Evolutionary conservation across 2,888 invertebrate species (phyloP), one percentile per base, ranked within the genome.

Genomic region (Enchytraeus crypticus): DNA sequence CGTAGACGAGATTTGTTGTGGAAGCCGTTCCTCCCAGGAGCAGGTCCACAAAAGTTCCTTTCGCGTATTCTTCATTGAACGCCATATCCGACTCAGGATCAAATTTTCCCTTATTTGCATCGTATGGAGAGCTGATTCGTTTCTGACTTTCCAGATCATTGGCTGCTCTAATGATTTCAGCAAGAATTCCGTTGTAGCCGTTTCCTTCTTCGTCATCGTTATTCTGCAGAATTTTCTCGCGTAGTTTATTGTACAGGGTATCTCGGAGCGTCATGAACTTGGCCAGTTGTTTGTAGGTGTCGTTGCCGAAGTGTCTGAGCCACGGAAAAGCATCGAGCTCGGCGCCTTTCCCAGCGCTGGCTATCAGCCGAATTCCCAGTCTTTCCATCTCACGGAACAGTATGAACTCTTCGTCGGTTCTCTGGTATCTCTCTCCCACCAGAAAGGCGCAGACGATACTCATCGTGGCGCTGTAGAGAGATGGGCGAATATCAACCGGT

Each of bases 241-340:
- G 43, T 45, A 57, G 47, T 27, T 2, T 57, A 21, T 11, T 29
- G 57, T 57, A 57, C 3, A 57, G 57, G 5, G 43, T 46, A 32
- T 57, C 57, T 27, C 57, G 45, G 14, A 57, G 57, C 21, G n/a
- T 29, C 57, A 45, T 45, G 57, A 57, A 57, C 46, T 26, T 43
- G 5, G n/a, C 46, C 23, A 59, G 43, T 2, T 27, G 30, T 29
- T 63, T 55, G 18, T 57, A 66, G 33, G 69, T 68, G 21, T 62
- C 55, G 64, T 59, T 62, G 2, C 63, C 51, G 23, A 69, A 47
- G 29, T 59, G 63, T 38, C 66, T 60, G 11, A 72, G 51, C 65
- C 69, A 68, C 2, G 73, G 72, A 2, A 73, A 47, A 5, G 66
- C 61, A 53, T 74, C 73, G 14, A 72, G 56, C 26, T 65, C 53